These are phyloP conservation scores for Nyctalus aviator DNA, from an alignment of 2,797 vertebrate species.

Conservation along the genomic window DNA sequence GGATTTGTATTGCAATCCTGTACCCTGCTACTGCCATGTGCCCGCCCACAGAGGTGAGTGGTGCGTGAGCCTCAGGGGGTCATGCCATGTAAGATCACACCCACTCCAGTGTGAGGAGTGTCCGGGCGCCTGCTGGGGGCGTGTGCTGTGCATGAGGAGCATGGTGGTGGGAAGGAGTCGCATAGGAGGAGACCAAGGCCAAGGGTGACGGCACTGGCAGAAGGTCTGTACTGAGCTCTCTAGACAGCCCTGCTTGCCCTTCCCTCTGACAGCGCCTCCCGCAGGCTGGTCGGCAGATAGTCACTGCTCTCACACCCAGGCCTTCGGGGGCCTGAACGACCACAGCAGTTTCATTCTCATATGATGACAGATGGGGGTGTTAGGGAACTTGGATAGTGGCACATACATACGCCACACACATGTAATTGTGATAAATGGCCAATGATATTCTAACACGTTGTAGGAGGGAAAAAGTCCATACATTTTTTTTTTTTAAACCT, in stretches of 20 bases:
- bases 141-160: accelerated
- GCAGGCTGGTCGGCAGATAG: background rate
- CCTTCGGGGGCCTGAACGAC: accelerated
- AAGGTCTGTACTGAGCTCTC: accelerated
- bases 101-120: accelerated
- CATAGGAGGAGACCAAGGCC: accelerated
- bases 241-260: accelerated
- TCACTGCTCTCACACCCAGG: background rate
- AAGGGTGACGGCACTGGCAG: accelerated
- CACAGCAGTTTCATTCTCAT: background rate
- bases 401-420: too few species aligned
- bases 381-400: background rate
- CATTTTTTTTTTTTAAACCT: background rate
- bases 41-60: accelerated
- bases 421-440: background rate
- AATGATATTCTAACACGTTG: background rate
- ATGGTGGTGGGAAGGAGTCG: accelerated
- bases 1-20: background rate
- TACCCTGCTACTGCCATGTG: too few species aligned
- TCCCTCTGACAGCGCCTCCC: accelerated
- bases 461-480: background rate
- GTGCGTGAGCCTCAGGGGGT: background rate
- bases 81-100: background rate
- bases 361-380: background rate
- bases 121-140: accelerated